Evolutionary conservation across 2,888 invertebrate genomes (phyloP), one percentile per base, ranked within the genome.

Genomic region (Allygus modestus): DNA sequence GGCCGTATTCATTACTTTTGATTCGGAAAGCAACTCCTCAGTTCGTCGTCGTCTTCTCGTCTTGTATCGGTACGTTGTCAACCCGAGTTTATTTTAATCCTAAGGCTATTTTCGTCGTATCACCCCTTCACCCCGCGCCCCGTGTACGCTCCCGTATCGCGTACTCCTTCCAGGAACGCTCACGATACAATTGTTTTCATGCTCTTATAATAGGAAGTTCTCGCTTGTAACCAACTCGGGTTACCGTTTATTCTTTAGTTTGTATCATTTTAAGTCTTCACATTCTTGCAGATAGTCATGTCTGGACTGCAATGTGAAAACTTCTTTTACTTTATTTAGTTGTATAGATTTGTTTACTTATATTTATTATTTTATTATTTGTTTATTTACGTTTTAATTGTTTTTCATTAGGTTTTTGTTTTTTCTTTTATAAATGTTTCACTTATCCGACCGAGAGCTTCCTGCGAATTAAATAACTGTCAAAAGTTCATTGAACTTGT

Each of bases 41-140:
- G 77, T 83, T 79, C 41, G 71, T 81, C 81, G 28, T 46, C 84
- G 33, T 31, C 75, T 85, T 79, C 83, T 83, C 85, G 79, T 86
- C 86, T 85, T 81, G 84, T 69, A 85, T 86, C 84, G 86, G 86
- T 86, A 86, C 81, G 86, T 86, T 77, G n/a, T n/a, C 41, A 82
- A 61, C 85, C 71, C 58, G 20, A 58, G 65, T 65, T 31, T 65
- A 31, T 65, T 65, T 65, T 65, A 28, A 7, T 65, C 15, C 65
- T 61, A 65, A 82, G 26, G 20, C 37, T 82, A 41, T 82, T 65
- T 54, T 81, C n/a, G n/a, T n/a, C n/a, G n/a, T 81, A 79, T 54
- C 51, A 81, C 81, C 81, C 81, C 81, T 58, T 33, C 28, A 31
- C 51, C 51, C 73, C 73, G 41, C 65, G 26, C 71, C 23, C 23